phyloP scores from a whole-genome alignment of 2,797 vertebrate species.

The Eleutherodactylus coqui region DNA sequence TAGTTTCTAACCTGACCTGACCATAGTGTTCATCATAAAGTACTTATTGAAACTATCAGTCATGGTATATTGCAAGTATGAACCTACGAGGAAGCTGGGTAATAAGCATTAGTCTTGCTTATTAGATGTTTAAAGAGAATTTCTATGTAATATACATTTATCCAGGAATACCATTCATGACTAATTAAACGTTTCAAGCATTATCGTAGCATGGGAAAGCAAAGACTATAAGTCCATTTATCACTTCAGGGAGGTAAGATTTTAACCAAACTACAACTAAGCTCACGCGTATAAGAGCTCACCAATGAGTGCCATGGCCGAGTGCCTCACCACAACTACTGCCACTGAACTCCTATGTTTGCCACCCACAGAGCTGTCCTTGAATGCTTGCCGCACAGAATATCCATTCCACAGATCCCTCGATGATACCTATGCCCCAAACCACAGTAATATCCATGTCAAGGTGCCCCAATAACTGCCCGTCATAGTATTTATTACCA shows the following conservation, averaged over 20 bases:
- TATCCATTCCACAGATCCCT: neutral
- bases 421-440: neutral
- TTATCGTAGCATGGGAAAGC: neutral
- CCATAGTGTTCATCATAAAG: constrained; percentile 31
- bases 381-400: neutral
- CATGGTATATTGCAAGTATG: constrained; percentile 9
- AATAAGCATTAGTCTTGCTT: neutral
- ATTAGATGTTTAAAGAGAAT: neutral
- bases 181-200: neutral
- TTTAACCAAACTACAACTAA: neutral
- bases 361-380: neutral
- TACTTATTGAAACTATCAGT: constrained; percentile 11
- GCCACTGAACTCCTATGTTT: neutral
- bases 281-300: neutral
- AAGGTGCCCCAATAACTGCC: too few relatives aligned
- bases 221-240: neutral
- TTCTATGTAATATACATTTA: neutral
- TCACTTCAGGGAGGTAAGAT: neutral
- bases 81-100: neutral
- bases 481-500: too few relatives aligned
- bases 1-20: constrained; percentile 12
- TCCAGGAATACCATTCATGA: neutral
- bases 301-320: neutral
- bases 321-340: neutral
- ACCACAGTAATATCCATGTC: too few relatives aligned